phyloP scores from a whole-genome alignment of 2,888 invertebrate genomes.

The Biston betularia region DNA sequence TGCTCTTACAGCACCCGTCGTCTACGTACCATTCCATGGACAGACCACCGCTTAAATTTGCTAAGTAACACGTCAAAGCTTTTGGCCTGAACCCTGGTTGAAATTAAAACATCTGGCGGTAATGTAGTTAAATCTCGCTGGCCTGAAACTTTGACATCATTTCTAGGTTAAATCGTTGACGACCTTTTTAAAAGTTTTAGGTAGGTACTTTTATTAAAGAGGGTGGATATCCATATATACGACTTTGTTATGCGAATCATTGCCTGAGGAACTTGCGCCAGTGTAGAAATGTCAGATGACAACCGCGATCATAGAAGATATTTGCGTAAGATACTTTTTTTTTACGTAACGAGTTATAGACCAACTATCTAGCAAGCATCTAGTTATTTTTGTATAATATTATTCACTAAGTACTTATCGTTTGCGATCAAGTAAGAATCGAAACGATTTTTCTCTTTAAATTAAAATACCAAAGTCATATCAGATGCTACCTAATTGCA shows the following conservation, averaged over 20 bases:
- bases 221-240: background rate
- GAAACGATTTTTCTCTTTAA: constrained; percentile 1
- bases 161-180: too few relatives aligned
- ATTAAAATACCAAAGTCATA: constrained; percentile 20
- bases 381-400: background rate
- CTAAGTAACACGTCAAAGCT: background rate
- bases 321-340: too few relatives aligned
- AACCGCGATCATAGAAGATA: too few relatives aligned
- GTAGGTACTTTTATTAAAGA: background rate
- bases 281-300: too few relatives aligned
- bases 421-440: background rate
- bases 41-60: constrained; percentile 64
- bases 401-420: background rate
- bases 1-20: constrained; percentile 61
- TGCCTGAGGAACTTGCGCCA: too few relatives aligned
- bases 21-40: constrained; percentile 83
- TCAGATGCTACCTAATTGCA: constrained; percentile 1
- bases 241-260: background rate
- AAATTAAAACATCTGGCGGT: too few relatives aligned
- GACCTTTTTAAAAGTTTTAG: background rate
- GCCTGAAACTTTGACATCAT: background rate
- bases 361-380: background rate
- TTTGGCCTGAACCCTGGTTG: background rate
- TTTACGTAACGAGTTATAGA: too few relatives aligned
- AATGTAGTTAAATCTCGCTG: too few relatives aligned